Percentiles rank a stretch among this genome's conserved stretches.
Evolutionary conservation across 2,113 vertebrate genomes (phyloP).

Genomic region (Danio rerio): DNA sequence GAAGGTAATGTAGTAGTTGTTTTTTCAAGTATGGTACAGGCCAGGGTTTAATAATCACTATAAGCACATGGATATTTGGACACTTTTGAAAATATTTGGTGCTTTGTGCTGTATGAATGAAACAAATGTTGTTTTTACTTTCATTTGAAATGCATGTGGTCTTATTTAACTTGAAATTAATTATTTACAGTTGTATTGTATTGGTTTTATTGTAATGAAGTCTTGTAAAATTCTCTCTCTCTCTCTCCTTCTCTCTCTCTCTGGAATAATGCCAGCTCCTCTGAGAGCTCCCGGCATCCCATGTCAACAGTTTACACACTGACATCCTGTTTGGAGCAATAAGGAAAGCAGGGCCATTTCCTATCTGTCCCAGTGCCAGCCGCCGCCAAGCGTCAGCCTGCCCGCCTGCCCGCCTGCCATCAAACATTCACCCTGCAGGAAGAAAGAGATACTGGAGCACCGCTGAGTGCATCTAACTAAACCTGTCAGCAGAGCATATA

Average conservation of each 20-base stretch:
- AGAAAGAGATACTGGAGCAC: neutral
- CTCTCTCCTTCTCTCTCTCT: slow-evolving; percentile 39
- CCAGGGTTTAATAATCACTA: no score
- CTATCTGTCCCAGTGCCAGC: slow-evolving; percentile 68
- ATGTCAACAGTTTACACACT: slow-evolving; percentile 81
- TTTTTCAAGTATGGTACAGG: no score
- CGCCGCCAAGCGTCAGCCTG: slow-evolving; percentile 25
- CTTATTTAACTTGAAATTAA: no score
- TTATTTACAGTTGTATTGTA: no score
- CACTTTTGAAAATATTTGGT: no score
- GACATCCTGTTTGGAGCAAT: slow-evolving; percentile 84
- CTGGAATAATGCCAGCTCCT: slow-evolving; percentile 69
- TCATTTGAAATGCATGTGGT: no score
- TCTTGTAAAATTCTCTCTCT: slow-evolving; percentile 12
- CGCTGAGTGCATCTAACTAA: neutral
- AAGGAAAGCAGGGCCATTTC: slow-evolving; percentile 79
- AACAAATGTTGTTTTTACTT: no score
- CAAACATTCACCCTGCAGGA: slow-evolving; percentile 8
- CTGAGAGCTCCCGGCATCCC: slow-evolving; percentile 69
- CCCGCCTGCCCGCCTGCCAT: slow-evolving; percentile 41
- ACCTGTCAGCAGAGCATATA: neutral
- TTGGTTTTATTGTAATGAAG: neutral
- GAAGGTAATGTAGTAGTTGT: no score
- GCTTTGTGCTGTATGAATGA: no score
- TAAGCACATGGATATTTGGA: no score